These are phyloP conservation scores for Pyrgus malvae DNA, from an alignment of 2,888 invertebrate genomes.

Conservation along the genomic window DNA sequence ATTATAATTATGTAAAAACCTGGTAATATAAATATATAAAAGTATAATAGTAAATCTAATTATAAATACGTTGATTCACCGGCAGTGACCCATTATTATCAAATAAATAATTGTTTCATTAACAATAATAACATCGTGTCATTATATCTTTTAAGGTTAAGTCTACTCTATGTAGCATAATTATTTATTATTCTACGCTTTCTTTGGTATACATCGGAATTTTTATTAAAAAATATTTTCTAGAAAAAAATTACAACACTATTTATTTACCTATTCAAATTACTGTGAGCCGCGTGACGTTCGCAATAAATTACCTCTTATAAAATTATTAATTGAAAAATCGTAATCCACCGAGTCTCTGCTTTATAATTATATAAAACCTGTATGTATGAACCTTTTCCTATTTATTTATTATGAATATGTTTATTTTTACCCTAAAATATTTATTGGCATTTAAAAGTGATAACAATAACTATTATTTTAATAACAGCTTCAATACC, in stretches of 20 bases:
- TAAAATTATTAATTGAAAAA: constrained; percentile 21
- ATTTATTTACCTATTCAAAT: constrained; percentile 4
- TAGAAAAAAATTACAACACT: constrained; percentile 21
- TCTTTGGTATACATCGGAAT: constrained; percentile 68
- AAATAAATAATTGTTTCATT: constrained; percentile 31
- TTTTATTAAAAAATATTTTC: constrained; percentile 37
- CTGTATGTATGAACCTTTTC: constrained; percentile 17
- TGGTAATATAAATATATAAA: constrained; percentile 41
- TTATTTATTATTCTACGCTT: constrained; percentile 28
- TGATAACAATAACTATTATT: constrained; percentile 10
- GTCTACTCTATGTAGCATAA: constrained; percentile 25
- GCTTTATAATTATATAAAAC: constrained; percentile 17
- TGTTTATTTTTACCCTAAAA: constrained; percentile 6
- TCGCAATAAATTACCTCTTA: background rate
- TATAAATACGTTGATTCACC: constrained; percentile 43
- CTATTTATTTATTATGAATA: constrained; percentile 7
- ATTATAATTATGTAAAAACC: constrained; percentile 20
- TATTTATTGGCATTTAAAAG: constrained; percentile 20
- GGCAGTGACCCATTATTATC: constrained; percentile 47
- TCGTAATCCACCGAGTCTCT: background rate
- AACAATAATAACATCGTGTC: constrained; percentile 29
- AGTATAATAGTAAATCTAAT: constrained; percentile 31
- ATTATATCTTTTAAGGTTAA: constrained; percentile 34
- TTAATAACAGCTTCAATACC: background rate
- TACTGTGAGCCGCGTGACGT: constrained; percentile 4